Percentiles rank a stretch among this genome's conserved stretches.
Conservation (phyloP, 1,140 invertebrate genomes). For the Drosophila jambulina region DNA sequence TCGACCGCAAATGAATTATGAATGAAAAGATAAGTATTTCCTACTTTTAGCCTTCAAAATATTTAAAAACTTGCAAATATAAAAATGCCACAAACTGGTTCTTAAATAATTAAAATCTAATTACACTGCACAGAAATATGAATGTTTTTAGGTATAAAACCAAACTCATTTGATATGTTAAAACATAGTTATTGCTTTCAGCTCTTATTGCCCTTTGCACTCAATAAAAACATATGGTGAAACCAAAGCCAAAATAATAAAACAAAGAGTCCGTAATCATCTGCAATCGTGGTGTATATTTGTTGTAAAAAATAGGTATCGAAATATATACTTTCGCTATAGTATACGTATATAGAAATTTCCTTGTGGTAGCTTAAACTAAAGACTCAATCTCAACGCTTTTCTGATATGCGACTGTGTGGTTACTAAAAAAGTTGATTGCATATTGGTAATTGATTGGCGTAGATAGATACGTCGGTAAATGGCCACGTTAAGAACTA, state of each 20-base stretch:
- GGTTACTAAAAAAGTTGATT: conserved; percentile 36
- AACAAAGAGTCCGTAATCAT: conserved; percentile 36
- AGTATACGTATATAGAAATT: conserved; percentile 42
- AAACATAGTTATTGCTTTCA: conserved; percentile 42
- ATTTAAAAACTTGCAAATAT: neutral
- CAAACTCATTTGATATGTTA: conserved; percentile 63
- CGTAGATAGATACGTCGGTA: conserved; percentile 31
- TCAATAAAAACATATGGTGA: conserved; percentile 4
- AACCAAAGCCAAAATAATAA: conserved; percentile 29
- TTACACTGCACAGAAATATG: neutral
- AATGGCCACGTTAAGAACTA: conserved; percentile 70
- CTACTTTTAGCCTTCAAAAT: neutral
- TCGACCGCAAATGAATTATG: conserved; percentile 1
- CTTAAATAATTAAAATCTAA: neutral
- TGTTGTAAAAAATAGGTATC: conserved; percentile 66
- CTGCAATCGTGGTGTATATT: conserved; percentile 61
- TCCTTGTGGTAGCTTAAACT: conserved; percentile 36
- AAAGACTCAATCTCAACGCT: conserved; percentile 26
- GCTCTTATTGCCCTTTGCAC: conserved; percentile 72
- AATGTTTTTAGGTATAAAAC: neutral
- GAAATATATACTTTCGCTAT: conserved; percentile 36
- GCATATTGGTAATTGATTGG: conserved; percentile 39
- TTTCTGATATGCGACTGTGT: conserved; percentile 64
- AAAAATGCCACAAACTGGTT: conserved; percentile 3
- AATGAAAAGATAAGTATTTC: neutral